Base-by-base conservation (phyloP, 1,140 invertebrate genomes). In the Phthorimaea operculella region DNA sequence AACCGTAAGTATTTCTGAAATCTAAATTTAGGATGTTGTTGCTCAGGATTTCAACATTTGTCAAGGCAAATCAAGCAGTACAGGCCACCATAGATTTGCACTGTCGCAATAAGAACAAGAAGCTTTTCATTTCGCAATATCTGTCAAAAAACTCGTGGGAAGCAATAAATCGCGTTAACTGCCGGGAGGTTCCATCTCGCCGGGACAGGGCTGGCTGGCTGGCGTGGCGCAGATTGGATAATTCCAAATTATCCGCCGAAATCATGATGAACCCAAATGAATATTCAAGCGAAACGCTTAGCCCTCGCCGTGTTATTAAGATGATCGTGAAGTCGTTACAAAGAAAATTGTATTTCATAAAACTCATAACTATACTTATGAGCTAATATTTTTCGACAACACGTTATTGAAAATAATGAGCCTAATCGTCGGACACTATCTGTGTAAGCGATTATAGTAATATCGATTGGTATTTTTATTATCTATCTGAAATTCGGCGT, bases 251-350 rank as follows among this genome's bases (percentile, higher is more conserved):
- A 79, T 73, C 72, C 65, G 78, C 76, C 74, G 69, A 81, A 83
- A 82, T 83, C 72, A 81, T 79, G 76, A 79, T 76, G 75, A 76
- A 68, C 67, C 65, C 62, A 81, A 80, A 84, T 82, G 77, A 82
- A 84, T 82, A 84, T 81, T 79, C 75, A 83, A 72, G 68, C 68
- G 73, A 78, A 83, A 79, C 78, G 72, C 72, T 82, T 82, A 79
- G 60, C 72, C 62, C 64, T 66, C 66, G 66, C 57, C 73, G 69
- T 77, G 72, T 76, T 82, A 82, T 79, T 84, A 84, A 75, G 68
- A 72, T 72, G 74, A 72, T 79, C 75, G 78, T 77, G 74, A 72
- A 70, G 69, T 79, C 70, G 76, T 82, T 84, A 81, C 68, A 54
- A 53, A 69, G 61, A 55, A 79, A 76, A 81, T 80, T 84, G 72